Conservation (phyloP, 2,888 invertebrate genomes). For the Drosophila robusta region DNA sequence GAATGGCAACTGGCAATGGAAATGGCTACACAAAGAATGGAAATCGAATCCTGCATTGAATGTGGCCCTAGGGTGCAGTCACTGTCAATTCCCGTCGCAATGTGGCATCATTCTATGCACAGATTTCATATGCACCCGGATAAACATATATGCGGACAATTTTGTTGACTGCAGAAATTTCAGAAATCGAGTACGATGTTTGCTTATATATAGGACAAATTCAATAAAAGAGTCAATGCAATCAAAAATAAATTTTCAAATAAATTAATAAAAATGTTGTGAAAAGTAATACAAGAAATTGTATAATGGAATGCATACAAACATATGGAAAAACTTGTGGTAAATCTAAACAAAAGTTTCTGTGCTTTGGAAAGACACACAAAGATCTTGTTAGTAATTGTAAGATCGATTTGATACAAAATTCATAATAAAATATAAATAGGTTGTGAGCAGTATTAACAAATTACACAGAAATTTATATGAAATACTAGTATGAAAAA, state of each 20-base stretch:
- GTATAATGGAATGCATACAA: background rate
- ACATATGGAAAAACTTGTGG: background rate
- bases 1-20: background rate
- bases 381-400: too few species aligned
- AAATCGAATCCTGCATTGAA: slow-evolving; percentile 9
- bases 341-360: background rate
- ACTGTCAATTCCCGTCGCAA: background rate
- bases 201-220: background rate
- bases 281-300: too few species aligned
- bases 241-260: background rate
- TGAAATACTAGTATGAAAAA: too few species aligned
- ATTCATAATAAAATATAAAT: too few species aligned
- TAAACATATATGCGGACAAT: slow-evolving; percentile 11
- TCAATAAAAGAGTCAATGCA: background rate
- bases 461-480: too few species aligned
- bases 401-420: too few species aligned
- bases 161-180: slow-evolving; percentile 4
- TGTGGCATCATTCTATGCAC: background rate
- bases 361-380: too few species aligned
- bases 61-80: slow-evolving; percentile 3
- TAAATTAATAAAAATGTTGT: background rate
- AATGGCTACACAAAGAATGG: slow-evolving; percentile 15
- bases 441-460: too few species aligned
- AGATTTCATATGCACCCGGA: slow-evolving; percentile 10
- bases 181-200: slow-evolving; percentile 4